Conservation (phyloP, 2,113 vertebrate species). For the Todiramphus saurophagus region DNA sequence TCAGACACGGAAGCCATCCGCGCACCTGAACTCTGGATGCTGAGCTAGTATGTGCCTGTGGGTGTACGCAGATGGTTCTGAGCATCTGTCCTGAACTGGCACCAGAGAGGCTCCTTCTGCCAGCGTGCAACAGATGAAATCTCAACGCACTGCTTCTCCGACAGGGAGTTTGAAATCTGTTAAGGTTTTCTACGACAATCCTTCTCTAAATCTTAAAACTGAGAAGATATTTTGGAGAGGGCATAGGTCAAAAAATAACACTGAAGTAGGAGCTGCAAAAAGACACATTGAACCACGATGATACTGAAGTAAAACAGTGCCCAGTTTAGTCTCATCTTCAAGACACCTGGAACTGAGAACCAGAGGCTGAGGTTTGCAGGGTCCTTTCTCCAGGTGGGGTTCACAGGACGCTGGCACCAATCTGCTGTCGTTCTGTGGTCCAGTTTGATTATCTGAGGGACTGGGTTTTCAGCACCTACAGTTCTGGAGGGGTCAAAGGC, state of each 20-base stretch:
- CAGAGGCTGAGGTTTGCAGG: background rate
- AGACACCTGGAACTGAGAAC: background rate
- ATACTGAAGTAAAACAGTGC: background rate
- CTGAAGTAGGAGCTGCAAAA: background rate
- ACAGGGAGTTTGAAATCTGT: background rate
- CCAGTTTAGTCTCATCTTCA: background rate
- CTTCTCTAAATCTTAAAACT: background rate
- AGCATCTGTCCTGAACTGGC: background rate
- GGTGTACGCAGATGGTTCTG: too few relatives aligned
- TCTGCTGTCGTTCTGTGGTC: background rate
- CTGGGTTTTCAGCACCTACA: background rate
- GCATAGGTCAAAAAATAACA: background rate
- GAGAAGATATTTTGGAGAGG: background rate
- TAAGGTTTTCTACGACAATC: accelerated
- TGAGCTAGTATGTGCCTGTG: background rate
- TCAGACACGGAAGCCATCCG: background rate
- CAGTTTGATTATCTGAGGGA: background rate
- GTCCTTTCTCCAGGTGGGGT: background rate
- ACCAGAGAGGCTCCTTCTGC: background rate
- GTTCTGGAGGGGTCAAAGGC: background rate
- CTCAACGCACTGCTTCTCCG: background rate
- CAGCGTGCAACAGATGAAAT: background rate
- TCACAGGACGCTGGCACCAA: background rate
- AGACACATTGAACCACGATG: background rate
- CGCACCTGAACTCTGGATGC: background rate